Evolutionary conservation across 1,140 invertebrate genomes (phyloP).

Genomic region (Anagrus nilaparvatae): DNA sequence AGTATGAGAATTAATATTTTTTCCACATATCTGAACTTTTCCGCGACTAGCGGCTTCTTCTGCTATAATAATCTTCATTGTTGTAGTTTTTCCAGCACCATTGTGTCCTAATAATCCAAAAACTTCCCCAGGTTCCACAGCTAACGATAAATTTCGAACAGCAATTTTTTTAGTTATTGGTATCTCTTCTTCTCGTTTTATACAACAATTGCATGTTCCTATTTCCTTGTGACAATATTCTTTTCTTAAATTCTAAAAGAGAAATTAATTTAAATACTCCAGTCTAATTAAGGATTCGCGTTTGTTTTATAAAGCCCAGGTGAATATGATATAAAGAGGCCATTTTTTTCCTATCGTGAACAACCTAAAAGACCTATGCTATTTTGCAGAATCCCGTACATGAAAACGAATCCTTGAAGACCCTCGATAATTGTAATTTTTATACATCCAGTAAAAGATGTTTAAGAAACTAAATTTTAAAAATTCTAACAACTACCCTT

Average conservation of each 20-base stretch:
- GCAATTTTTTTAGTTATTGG: slow-evolving; percentile 46
- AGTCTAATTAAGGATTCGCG: too few relatives aligned
- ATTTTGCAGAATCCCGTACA: too few relatives aligned
- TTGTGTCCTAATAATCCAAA: slow-evolving; percentile 81
- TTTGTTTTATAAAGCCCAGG: too few relatives aligned
- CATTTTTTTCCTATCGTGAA: not conserved
- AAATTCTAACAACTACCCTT: too few relatives aligned
- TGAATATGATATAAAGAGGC: not conserved
- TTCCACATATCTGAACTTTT: slow-evolving; percentile 58
- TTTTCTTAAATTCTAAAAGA: slow-evolving; percentile 43
- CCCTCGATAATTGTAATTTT: too few relatives aligned
- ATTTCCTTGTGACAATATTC: slow-evolving; percentile 32
- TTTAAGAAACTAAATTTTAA: too few relatives aligned
- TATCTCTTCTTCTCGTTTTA: slow-evolving; percentile 38
- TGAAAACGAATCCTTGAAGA: too few relatives aligned
- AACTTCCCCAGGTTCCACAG: slow-evolving; percentile 71
- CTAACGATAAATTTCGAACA: slow-evolving; percentile 60
- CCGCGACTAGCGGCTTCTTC: slow-evolving; percentile 67
- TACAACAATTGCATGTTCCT: slow-evolving; percentile 35
- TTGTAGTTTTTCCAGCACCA: slow-evolving; percentile 82
- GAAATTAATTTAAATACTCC: slow-evolving; percentile 5
- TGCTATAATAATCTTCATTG: slow-evolving; percentile 75
- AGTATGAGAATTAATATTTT: slow-evolving; percentile 54
- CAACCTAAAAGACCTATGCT: too few relatives aligned
- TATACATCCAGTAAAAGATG: too few relatives aligned